These are phyloP conservation scores for Lanius collurio DNA, from an alignment of 2,113 vertebrate species.

Conservation along the genomic window DNA sequence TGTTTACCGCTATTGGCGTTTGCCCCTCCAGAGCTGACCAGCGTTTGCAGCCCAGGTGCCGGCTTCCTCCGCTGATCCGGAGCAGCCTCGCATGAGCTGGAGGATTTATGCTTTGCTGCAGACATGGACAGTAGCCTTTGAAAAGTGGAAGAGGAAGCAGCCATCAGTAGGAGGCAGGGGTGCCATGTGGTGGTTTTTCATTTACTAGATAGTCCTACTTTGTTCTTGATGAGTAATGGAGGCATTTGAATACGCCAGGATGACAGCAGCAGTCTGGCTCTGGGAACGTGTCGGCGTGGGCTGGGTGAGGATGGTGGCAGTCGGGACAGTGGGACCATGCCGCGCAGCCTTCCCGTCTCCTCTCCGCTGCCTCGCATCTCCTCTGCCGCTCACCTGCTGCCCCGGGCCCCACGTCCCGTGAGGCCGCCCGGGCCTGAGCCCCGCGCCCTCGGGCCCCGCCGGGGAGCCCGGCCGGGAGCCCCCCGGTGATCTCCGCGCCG, in stretches of 20 bases:
- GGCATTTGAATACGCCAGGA: constrained; percentile 3
- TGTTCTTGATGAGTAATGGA: constrained; percentile 55
- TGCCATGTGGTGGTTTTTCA: constrained; percentile 23
- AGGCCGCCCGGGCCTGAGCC: background rate
- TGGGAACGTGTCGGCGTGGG: constrained; percentile 32
- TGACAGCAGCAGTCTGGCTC: constrained; percentile 48
- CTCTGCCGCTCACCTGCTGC: background rate
- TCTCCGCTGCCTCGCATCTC: background rate
- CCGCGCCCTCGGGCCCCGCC: background rate
- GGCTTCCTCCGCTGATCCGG: background rate
- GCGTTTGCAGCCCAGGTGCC: background rate
- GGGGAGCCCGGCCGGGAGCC: background rate
- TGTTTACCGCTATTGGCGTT: background rate
- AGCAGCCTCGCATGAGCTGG: background rate
- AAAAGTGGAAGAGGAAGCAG: constrained; percentile 17
- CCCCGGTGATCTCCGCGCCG: background rate
- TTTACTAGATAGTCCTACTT: constrained; percentile 22
- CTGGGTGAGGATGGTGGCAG: constrained; percentile 23
- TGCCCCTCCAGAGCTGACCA: background rate
- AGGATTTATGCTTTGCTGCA: constrained; percentile 7
- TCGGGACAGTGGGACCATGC: background rate
- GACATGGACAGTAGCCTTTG: constrained; percentile 17
- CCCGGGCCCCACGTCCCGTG: background rate
- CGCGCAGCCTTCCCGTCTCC: background rate
- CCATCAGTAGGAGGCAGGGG: constrained; percentile 19